Conservation (phyloP, 2,888 invertebrate genomes). For the Tryphoninae sp. region DNA sequence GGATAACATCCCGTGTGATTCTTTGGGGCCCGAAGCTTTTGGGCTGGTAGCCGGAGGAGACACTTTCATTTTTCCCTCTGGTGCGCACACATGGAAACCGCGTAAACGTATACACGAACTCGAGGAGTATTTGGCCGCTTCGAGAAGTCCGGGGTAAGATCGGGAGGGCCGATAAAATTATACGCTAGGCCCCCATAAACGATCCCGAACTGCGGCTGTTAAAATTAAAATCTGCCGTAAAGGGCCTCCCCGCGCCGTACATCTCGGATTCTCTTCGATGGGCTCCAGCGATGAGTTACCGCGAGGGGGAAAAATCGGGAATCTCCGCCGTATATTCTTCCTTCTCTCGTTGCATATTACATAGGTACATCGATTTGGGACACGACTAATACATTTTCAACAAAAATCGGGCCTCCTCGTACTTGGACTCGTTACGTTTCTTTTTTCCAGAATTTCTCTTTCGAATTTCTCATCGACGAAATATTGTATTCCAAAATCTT, state of each 20-base stretch:
- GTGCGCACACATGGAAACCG: conserved; percentile 9
- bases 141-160: conserved; percentile 74
- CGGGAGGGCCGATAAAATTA: conserved; percentile 79
- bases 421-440: background rate
- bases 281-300: conserved; percentile 62
- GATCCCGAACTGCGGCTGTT: conserved; percentile 75
- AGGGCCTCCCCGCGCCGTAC: conserved; percentile 68
- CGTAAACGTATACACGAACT: conserved; percentile 31
- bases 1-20: conserved; percentile 39
- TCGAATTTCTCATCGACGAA: no score
- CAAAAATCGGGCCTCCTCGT: background rate
- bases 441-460: background rate
- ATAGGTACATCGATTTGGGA: conserved; percentile 6
- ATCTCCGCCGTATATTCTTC: conserved; percentile 12
- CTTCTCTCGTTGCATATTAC: conserved; percentile 14
- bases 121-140: conserved; percentile 73
- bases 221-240: conserved; percentile 79
- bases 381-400: background rate
- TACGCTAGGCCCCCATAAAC: conserved; percentile 78
- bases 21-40: conserved; percentile 24
- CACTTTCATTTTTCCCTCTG: conserved; percentile 60
- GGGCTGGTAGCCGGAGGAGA: conserved; percentile 38
- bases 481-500: no score
- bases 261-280: conserved; percentile 48
- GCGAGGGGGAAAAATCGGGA: conserved; percentile 8